Percentiles rank a stretch among this genome's conserved stretches.
Evolutionary conservation across 2,113 vertebrate species (phyloP).

Genomic region (Sebastes fasciatus): DNA sequence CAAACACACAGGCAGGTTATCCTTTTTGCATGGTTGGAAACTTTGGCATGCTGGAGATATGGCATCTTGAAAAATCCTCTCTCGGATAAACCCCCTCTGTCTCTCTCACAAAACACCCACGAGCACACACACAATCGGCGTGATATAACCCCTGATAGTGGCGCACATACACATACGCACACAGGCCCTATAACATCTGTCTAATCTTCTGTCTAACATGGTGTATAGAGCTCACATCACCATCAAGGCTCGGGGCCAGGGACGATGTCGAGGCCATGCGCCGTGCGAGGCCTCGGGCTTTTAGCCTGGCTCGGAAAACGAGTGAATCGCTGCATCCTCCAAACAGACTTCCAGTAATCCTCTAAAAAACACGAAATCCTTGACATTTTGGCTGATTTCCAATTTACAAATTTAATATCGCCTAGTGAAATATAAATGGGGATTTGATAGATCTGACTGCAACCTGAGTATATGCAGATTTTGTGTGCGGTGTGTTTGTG

Average conservation of each 20-base stretch:
- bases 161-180: constrained; percentile 22
- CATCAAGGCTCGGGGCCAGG: constrained; percentile 48
- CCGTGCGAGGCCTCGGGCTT: constrained; percentile 41
- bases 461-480: constrained; percentile 18
- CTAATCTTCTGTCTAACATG: constrained; percentile 72
- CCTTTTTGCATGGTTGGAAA: constrained; percentile 47
- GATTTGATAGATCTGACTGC: constrained; percentile 50
- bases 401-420: constrained; percentile 57
- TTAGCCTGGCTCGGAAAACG: constrained; percentile 49
- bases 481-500: not conserved
- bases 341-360: constrained; percentile 64
- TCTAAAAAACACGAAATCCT: constrained; percentile 59
- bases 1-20: constrained; percentile 42
- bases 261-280: constrained; percentile 46
- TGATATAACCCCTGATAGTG: constrained; percentile 49
- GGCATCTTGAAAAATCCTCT: constrained; percentile 57
- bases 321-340: constrained; percentile 33
- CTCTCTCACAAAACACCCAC: constrained; percentile 33
- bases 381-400: constrained; percentile 66
- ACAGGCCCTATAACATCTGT: constrained; percentile 63
- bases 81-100: constrained; percentile 58
- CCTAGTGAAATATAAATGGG: constrained; percentile 62
- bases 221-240: constrained; percentile 34
- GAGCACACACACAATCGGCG: constrained; percentile 7
- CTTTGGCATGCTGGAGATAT: constrained; percentile 52